Conservation (phyloP, 2,888 invertebrate genomes). For the Drosophila kambysellisi region DNA sequence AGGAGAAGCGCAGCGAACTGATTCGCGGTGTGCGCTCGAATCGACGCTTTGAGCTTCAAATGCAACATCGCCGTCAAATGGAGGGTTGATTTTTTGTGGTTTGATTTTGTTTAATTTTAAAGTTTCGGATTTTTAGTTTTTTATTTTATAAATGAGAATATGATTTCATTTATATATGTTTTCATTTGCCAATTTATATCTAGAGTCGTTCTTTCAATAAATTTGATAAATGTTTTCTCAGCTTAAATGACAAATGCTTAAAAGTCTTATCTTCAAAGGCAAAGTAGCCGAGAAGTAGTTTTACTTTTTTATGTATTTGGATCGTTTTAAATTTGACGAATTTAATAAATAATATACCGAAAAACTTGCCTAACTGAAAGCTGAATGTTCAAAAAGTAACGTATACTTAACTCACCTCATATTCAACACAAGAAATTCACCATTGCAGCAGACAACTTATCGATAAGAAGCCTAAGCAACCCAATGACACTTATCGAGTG, state of each 20-base stretch:
- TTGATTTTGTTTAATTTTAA: neutral
- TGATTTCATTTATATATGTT: neutral
- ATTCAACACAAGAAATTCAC: neutral
- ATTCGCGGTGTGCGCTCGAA: conserved; percentile 90
- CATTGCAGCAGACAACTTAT: neutral
- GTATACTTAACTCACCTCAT: neutral
- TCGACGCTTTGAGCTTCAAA: conserved; percentile 90
- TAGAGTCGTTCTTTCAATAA: neutral
- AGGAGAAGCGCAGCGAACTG: conserved; percentile 48
- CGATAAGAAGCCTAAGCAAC: conserved; percentile 6
- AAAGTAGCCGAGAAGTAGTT: neutral
- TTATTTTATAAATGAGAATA: neutral
- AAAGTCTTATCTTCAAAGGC: neutral
- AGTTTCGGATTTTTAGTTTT: neutral
- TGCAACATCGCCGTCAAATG: conserved; percentile 87
- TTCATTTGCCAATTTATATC: neutral
- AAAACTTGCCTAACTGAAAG: neutral
- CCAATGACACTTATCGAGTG: neutral
- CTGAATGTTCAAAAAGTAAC: conserved; percentile 8
- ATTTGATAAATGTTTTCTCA: neutral
- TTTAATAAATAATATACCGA: neutral
- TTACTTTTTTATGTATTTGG: neutral
- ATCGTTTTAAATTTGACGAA: neutral
- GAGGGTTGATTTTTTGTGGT: conserved; percentile 17
- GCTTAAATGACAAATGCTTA: neutral